Conservation (phyloP, 2,888 invertebrate genomes). For the Hemicrepidius hirtus region DNA sequence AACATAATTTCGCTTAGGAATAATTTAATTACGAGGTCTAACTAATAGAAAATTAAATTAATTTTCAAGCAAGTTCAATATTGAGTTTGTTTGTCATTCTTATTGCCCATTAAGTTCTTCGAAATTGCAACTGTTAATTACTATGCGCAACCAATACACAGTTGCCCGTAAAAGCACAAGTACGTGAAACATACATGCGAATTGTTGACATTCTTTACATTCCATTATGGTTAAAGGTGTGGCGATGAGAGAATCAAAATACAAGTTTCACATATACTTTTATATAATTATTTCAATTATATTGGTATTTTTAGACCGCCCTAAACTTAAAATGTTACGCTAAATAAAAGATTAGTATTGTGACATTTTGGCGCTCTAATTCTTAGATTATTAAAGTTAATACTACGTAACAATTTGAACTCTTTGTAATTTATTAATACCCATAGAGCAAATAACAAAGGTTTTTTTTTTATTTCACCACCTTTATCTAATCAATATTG, state of each 20-base stretch:
- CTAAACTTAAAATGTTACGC: not conserved
- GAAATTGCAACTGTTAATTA: slow-evolving; percentile 39
- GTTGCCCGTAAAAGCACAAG: slow-evolving; percentile 40
- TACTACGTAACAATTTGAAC: slow-evolving; percentile 8
- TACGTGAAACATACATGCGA: slow-evolving; percentile 51
- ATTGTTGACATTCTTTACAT: slow-evolving; percentile 69
- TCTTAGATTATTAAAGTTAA: not conserved
- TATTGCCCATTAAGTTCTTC: slow-evolving; percentile 1
- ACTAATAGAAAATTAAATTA: not conserved
- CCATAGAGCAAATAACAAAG: slow-evolving; percentile 4
- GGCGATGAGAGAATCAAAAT: slow-evolving; percentile 60
- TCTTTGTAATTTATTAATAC: slow-evolving; percentile 44
- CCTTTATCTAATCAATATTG: slow-evolving; percentile 27
- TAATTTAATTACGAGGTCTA: not conserved
- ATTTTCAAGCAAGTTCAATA: not conserved
- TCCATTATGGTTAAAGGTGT: slow-evolving; percentile 69
- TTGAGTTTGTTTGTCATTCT: slow-evolving; percentile 11
- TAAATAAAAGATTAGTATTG: slow-evolving; percentile 3
- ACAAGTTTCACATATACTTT: slow-evolving; percentile 47
- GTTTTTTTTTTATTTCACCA: not conserved
- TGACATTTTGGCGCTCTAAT: slow-evolving; percentile 2
- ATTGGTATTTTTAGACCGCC: slow-evolving; percentile 12
- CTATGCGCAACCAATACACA: slow-evolving; percentile 38
- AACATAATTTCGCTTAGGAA: slow-evolving; percentile 8
- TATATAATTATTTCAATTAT: slow-evolving; percentile 32